Evolutionary conservation across 2,888 invertebrate genomes (phyloP).

Genomic region (Atherix ibis): DNA sequence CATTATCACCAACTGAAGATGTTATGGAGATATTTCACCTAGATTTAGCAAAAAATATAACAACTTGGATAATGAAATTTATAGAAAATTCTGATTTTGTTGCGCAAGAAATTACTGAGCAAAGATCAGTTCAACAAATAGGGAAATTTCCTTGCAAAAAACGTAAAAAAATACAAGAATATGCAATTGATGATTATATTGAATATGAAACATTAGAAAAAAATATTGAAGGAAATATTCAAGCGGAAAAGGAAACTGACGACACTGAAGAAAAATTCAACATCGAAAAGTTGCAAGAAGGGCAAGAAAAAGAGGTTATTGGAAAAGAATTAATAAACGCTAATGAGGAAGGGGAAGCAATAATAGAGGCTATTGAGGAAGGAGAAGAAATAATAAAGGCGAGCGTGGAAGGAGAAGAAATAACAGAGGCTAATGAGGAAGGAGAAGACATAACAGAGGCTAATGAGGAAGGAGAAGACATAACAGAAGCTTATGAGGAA

Average conservation of each 20-base stretch:
- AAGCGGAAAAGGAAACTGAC: neutral
- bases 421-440: no score
- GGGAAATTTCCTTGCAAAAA: slow-evolving; percentile 2
- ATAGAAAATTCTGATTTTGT: slow-evolving; percentile 24
- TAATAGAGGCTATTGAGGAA: no score
- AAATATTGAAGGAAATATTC: neutral
- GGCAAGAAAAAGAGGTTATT: no score
- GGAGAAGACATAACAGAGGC: slow-evolving; percentile 3
- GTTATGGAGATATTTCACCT: no score
- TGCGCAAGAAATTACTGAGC: neutral
- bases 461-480: slow-evolving; percentile 1
- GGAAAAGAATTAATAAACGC: no score
- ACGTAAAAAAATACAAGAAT: slow-evolving; percentile 12
- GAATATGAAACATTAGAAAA: slow-evolving; percentile 8
- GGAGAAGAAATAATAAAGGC: no score
- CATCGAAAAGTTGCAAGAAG: no score
- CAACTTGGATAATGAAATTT: slow-evolving; percentile 28
- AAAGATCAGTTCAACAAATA: neutral
- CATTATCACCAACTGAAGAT: no score
- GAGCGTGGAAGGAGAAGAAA: no score
- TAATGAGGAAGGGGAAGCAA: no score
- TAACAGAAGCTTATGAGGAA: slow-evolving; percentile 1
- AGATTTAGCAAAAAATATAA: slow-evolving; percentile 24
- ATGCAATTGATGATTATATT: slow-evolving; percentile 27
- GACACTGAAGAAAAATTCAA: no score